Evolutionary conservation across 92 coral and sea anemone species (phyloP), one percentile per base, ranked within the genome.

Genomic region (Scolanthus callimorphus): DNA sequence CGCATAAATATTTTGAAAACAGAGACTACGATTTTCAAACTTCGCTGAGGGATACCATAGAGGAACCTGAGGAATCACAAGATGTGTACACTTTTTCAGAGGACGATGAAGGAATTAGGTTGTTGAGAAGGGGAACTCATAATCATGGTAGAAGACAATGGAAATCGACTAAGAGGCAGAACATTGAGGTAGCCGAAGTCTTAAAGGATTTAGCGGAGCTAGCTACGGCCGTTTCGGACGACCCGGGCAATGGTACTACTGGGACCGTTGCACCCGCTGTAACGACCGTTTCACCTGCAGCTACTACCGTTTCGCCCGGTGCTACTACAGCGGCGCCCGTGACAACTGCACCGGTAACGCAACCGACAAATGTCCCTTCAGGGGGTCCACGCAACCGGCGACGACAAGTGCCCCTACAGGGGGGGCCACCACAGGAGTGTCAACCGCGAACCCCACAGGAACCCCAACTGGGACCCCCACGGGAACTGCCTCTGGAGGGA

Each of bases 181-280:
- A 57, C 24, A 68, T 68, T 31, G 75, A 68, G 45, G 75, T 68
- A 11, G 65, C 75, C 13, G 75, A 68, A 25, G 75, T 68, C n/a
- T 29, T 68, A 24, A 56, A 68, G 39, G 75, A 68, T 68, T 52
- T 68, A 13, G 75, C 75, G 0, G 75, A 68, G 38, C 20, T 68
- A 9, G 75, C 75, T 43, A 56, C 63, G 21, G 75, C 75, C 6
- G 75, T 57, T 13, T 27, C 75, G 12, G 75, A 68, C 17, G 11
- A 39, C 3, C 10, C 39, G 3, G n/a, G n/a, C n/a, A 55, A 25
- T 9, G 39, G n/a, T 2, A 59, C 65, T 11, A 59, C 65, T 34
- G 25, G 17, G 2, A 46, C 52, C 4, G 52, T 46, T 6, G 65
- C 31, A 20, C 65, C 65, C 0, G n/a, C n/a, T n/a, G 12, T 39